Evolutionary conservation across 92 coral and sea anemone genomes (phyloP), one percentile per base, ranked within the genome.

Genomic region (Epizoanthus stellaris): DNA sequence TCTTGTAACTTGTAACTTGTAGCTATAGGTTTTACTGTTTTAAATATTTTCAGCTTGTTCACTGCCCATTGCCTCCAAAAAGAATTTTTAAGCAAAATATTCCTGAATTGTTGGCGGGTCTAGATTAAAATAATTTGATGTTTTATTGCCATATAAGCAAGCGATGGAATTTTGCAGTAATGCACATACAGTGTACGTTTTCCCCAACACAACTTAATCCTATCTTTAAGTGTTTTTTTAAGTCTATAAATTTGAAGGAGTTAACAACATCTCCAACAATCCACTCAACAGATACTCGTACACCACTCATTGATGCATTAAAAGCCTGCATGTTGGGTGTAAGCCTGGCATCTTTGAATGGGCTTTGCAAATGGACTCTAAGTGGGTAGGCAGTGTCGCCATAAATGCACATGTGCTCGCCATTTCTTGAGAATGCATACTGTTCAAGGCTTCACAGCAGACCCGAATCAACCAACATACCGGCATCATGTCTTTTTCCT

Each of bases 101-200:
- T 69, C 74, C 30, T 36, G 47, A 30, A 69, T 69, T 39, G 74
- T 69, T 69, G 74, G n/a, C 36, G 74, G 74, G 40, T 69, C 74
- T 53, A 69, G n/a, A 36, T 69, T 69, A 42, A 71, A 71, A 71
- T 71, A 71, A 71, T 71, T 71, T 16, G 76, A 71, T 71, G 76
- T 71, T 17, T 71, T 45, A 42, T 68, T 34, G 7, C 73, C 73
- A 68, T 68, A 45, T 42, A 71, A 17, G 43, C 76, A 45, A 17
- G 76, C 45, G 45, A 71, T 42, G 19, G 76, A 25, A 71, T 71
- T 71, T 71, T 43, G 76, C 39, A 43, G 45, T 49, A 71, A 16
- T 40, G 76, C 76, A 71, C 76, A 71, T 16, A 71, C 58, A 71
- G 43, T 49, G 45, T 71, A 71, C 58, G 45, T 71, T 71, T 71